These are phyloP conservation scores for Folsomia candida DNA, from an alignment of 2,888 invertebrate genomes.

Conservation along the genomic window DNA sequence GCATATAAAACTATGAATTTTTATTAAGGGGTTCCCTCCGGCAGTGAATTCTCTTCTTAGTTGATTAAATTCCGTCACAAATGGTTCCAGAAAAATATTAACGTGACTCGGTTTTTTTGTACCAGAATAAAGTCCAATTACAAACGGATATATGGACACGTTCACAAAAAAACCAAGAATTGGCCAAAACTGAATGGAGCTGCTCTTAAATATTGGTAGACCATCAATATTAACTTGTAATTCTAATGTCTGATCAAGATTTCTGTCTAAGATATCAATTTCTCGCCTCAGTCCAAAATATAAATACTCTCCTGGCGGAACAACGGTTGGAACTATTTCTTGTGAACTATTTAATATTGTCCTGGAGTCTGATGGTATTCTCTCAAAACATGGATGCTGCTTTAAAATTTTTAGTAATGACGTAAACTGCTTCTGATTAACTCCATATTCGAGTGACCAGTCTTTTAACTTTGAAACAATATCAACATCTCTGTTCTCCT, in stretches of 20 bases:
- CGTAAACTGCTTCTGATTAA: neutral
- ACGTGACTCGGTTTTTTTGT: neutral
- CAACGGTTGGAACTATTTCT: neutral
- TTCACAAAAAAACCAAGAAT: neutral
- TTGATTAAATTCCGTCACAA: neutral
- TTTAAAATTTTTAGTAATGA: neutral
- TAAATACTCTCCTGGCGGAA: slow-evolving; percentile 8
- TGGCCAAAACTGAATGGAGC: neutral
- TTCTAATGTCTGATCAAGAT: neutral
- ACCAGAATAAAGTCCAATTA: neutral
- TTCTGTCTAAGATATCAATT: neutral
- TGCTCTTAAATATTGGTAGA: neutral
- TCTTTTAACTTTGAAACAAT: neutral
- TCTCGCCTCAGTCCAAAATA: slow-evolving; percentile 2
- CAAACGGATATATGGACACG: neutral
- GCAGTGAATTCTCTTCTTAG: no score
- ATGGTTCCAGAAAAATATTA: neutral
- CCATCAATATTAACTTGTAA: neutral
- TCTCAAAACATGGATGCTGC: neutral
- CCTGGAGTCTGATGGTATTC: slow-evolving; percentile 3
- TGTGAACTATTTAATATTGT: slow-evolving; percentile 5
- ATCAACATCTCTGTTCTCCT: no score
- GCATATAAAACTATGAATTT: neutral
- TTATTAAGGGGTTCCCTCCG: neutral
- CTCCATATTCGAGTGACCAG: neutral